phyloP scores from a whole-genome alignment of 92 coral and sea anemone species.

The Parazoanthus swiftii region DNA sequence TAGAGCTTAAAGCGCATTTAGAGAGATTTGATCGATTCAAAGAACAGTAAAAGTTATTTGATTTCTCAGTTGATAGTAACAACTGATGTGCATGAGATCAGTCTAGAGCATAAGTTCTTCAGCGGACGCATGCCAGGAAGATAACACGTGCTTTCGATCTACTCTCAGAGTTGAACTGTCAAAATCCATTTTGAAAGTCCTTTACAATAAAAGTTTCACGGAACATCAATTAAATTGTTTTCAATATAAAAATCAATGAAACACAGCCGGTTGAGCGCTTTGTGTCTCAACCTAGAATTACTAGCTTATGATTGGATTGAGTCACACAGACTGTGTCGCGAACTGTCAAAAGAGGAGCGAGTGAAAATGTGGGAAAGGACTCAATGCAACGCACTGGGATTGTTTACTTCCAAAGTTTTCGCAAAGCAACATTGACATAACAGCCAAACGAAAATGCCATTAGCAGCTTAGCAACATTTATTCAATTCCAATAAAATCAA shows the following conservation, averaged over 20 bases:
- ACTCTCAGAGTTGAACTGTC: constrained; percentile 18
- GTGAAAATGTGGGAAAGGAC: not conserved
- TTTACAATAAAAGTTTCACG: constrained; percentile 19
- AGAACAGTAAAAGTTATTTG: not conserved
- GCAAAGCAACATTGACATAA: not conserved
- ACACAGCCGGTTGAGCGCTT: constrained; percentile 19
- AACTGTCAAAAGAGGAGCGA: not conserved
- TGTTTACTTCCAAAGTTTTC: not conserved
- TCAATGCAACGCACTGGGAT: not conserved
- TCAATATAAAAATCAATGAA: not conserved
- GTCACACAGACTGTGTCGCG: not conserved
- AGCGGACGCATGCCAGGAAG: not conserved
- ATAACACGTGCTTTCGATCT: constrained; percentile 28
- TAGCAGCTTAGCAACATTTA: not conserved
- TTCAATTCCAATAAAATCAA: not conserved
- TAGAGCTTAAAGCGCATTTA: not conserved
- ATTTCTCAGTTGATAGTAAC: not conserved
- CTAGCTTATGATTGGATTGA: not conserved
- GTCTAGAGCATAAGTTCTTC: too few relatives aligned
- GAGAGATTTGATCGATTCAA: not conserved
- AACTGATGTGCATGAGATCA: not conserved
- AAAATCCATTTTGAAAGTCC: constrained; percentile 22
- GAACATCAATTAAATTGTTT: constrained; percentile 28
- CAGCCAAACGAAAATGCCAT: not conserved
- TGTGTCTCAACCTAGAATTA: not conserved